Evolutionary conservation across 1,140 invertebrate species (phyloP), one percentile per base, ranked within the genome.

Genomic region (Brachionus sp.): DNA sequence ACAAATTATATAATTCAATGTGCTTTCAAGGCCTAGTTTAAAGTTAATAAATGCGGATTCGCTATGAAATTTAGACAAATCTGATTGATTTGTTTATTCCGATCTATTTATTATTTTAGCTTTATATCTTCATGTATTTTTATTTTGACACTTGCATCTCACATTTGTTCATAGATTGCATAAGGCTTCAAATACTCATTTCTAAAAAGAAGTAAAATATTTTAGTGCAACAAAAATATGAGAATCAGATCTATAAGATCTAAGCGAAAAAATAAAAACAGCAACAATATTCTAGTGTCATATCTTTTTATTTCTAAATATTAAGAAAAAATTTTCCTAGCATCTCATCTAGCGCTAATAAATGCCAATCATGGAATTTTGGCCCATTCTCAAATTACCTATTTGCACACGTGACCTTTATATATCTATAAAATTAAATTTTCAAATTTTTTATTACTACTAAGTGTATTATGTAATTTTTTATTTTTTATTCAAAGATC

Each of bases 121-220:
- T 57, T 57, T 57, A 19, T 57, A 57, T 57, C 50, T 57, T 57
- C 50, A 57, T 57, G 50, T 57, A 57, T 57, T 57, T 57, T 57
- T 23, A 57, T 57, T 6, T 57, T 57, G 50, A 57, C 50, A 57
- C 50, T 57, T 57, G 50, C 19, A 25, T 57, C 50, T 57, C 50
- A 57, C 50, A 57, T 57, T 57, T 57, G 50, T 57, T 57, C 50
- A 25, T 57, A 19, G 5, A 57, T 57, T 57, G 50, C 50, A 57
- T 57, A 57, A 57, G 50, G 7, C 19, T 23, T 57, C 16, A 57
- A 57, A 57, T 23, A 57, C 29, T 29, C 29, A 29, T 29, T 29
- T 57, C 16, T 23, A 9, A 50, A 50, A n/a, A 5, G 44, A 50
- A n/a, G 44, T 50, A 50, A 13, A 50, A 50, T 13, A n/a, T 16